Evolutionary conservation across 2,113 vertebrate genomes (phyloP).

Genomic region (Syngnathoides biaculeatus): DNA sequence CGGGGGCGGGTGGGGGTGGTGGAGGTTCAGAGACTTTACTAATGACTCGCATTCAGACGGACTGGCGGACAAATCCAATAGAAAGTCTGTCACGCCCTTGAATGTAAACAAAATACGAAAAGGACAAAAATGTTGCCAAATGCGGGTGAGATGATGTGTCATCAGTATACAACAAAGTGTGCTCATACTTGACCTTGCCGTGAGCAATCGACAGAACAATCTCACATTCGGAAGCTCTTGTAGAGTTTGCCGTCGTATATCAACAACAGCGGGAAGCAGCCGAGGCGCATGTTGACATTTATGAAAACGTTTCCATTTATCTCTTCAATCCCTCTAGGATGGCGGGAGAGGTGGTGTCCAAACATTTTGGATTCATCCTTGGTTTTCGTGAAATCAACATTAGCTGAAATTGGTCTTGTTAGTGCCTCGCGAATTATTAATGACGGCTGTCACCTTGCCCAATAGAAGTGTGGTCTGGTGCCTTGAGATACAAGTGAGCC

Average conservation of each 20-base stretch:
- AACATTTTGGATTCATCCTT: not conserved
- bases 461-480: not conserved
- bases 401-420: not conserved
- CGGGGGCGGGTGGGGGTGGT: too few relatives aligned
- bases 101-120: conserved; percentile 9
- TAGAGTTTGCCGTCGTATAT: not conserved
- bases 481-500: too few relatives aligned
- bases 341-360: not conserved
- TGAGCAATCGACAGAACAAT: not conserved
- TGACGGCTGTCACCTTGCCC: not conserved
- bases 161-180: not conserved
- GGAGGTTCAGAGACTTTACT: conserved; percentile 32
- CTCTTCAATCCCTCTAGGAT: not conserved
- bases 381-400: not conserved
- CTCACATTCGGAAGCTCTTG: not conserved
- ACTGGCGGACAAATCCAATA: conserved; percentile 29
- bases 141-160: not conserved
- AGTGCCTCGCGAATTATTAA: not conserved
- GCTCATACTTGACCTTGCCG: not conserved
- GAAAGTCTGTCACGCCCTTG: conserved; percentile 33
- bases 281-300: not conserved
- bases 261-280: conserved; percentile 1
- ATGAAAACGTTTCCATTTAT: conserved; percentile 3
- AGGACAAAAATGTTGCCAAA: not conserved
- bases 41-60: conserved; percentile 43